These are phyloP conservation scores for Simalia tracyae DNA, from an alignment of 2,797 vertebrate species.

Conservation along the genomic window DNA sequence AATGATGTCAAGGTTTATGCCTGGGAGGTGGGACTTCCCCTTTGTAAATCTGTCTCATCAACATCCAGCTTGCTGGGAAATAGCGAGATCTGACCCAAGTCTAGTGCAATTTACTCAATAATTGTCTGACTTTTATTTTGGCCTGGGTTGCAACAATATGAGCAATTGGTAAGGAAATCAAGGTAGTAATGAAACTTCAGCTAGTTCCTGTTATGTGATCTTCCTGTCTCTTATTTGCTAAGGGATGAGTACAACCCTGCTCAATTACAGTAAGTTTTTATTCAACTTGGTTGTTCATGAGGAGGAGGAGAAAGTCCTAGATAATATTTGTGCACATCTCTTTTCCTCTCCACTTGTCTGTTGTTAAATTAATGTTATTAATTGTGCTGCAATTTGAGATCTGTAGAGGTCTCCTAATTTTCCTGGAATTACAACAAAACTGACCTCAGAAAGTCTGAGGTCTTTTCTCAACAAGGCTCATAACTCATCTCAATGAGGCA, in stretches of 20 bases:
- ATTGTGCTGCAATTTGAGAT: neutral
- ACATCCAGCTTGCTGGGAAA: neutral
- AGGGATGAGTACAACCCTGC: neutral
- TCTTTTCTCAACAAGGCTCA: slow-evolving; percentile 4
- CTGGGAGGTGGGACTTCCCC: neutral
- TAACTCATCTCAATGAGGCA: neutral
- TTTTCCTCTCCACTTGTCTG: neutral
- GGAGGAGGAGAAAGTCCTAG: neutral
- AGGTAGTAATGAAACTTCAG: neutral
- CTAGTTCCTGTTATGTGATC: neutral
- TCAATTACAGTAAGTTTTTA: neutral
- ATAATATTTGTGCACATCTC: neutral
- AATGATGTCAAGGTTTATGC: neutral
- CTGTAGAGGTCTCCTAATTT: neutral
- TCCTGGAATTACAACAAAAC: slow-evolving; percentile 5
- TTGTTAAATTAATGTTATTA: slow-evolving; percentile 14
- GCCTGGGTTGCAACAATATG: neutral
- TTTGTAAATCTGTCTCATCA: neutral
- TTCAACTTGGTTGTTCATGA: neutral
- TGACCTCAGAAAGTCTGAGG: neutral
- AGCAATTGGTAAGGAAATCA: neutral
- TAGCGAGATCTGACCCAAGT: neutral
- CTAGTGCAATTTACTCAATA: neutral
- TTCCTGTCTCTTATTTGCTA: neutral
- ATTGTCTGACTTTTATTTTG: neutral